Evolutionary conservation across 1,140 invertebrate genomes (phyloP), one percentile per base, ranked within the genome.

Genomic region (Plectrocnemia conspersa): DNA sequence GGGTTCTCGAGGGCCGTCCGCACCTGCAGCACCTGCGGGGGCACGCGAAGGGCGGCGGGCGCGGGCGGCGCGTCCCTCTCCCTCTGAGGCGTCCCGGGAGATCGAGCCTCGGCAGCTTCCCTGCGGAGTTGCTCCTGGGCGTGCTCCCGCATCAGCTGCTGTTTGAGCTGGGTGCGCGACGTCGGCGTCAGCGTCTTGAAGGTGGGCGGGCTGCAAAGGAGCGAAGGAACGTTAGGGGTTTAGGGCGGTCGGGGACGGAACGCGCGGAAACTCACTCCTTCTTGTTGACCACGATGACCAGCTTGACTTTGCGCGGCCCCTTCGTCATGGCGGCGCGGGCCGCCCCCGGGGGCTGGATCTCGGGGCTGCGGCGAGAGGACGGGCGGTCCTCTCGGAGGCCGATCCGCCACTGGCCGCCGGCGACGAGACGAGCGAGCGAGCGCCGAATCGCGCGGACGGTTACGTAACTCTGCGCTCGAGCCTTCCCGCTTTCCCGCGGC

Each of bases 1-100:
- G 92, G 92, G 72, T 94, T 93, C 69, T 93, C 88, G 65, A 95
- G 71, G 55, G 85, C 79, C 16, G 89, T 93, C 68, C 84, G 79
- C 47, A 91, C 88, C 79, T 89, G 84, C 47, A 90, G 73, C 46
- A 89, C 85, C 78, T 89, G 86, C 25, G 85, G 82, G 41, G 87
- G 87, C 36, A 89, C 80, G 38, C 54, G 59, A 47, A 55, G 70
- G 10, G 81, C 68, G 59, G 79, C n/a, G n/a, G n/a, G n/a, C n/a
- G n/a, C n/a, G n/a, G n/a, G n/a, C n/a, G n/a, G n/a, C n/a, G n/a
- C n/a, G n/a, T n/a, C n/a, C n/a, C n/a, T n/a, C 62, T 86, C 82
- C 59, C 79, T n/a, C n/a, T n/a, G n/a, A n/a, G n/a, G n/a, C n/a
- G n/a, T n/a, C n/a, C n/a, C n/a, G n/a, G n/a, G n/a, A n/a, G n/a